Evolutionary conservation across 2,888 invertebrate species (phyloP), one percentile per base, ranked within the genome.

Genomic region (Chymomyza procnemis): DNA sequence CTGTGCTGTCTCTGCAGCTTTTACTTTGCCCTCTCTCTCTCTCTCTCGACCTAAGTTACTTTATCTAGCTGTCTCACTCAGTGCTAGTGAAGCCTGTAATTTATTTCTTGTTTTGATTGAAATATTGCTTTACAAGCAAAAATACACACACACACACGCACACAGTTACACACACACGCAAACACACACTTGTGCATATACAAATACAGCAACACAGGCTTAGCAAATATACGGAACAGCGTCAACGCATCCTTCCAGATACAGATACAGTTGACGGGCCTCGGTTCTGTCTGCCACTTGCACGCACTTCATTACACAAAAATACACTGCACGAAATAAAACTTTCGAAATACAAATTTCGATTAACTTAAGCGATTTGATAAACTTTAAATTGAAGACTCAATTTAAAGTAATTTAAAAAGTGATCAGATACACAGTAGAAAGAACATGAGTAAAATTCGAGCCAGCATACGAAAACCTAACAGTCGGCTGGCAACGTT

Each of bases 31-130:
- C 70, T 67, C 59, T 64, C 63, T 50, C 21, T 21, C 12, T 12
- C 52, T 22, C 41, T 19, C 34, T 34, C 48, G n/a, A n/a, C n/a
- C n/a, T n/a, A n/a, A 21, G 41, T 46, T 26, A 58, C 18, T 56
- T n/a, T 50, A 50, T 50, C 21, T 46, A 66, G 60, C 77, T 75
- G 74, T 65, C 18, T 54, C 69, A 55, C 73, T 78, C 74, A 67
- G 79, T 81, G 83, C 79, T 72, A 69, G 72, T 80, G 83, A 81
- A 80, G 80, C 81, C 80, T 75, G 81, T 81, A 83, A 81, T 81
- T 81, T 81, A 81, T 81, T 81, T 83, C 81, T 81, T 83, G 80
- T 87, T 87, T 85, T 88, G 87, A 88, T 88, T 88, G 87, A 88
- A 88, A 88, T 88, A 88, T 88, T 88, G 87, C 88, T 78, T 84